phyloP scores from a whole-genome alignment of 2,797 vertebrate genomes.

The Delichon dasypus region DNA sequence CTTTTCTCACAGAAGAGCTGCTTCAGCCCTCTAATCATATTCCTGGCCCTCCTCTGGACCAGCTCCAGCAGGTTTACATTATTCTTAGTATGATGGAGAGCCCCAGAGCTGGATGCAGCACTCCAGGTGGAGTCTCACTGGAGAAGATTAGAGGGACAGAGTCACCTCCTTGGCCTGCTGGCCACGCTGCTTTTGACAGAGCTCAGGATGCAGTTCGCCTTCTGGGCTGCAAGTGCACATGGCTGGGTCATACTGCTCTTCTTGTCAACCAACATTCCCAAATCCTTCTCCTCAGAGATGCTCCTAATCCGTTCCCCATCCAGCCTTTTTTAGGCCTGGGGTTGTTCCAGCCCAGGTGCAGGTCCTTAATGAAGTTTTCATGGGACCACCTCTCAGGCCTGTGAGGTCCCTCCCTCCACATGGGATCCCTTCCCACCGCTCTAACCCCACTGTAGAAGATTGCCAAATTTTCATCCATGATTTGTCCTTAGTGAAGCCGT shows the following conservation, averaged over 20 bases:
- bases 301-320: neutral
- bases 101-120: neutral
- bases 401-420: neutral
- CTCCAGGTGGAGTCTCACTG: neutral
- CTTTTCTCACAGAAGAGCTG: neutral
- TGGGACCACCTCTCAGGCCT: neutral
- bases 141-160: neutral
- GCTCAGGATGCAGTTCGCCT: rapidly evolving
- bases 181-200: rapidly evolving
- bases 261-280: neutral
- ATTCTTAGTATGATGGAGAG: neutral
- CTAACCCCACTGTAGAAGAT: neutral
- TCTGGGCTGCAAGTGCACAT: neutral
- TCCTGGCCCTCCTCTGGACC: neutral
- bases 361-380: neutral
- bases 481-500: neutral
- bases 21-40: neutral
- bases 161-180: neutral
- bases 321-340: neutral
- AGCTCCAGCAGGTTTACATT: neutral
- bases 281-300: neutral
- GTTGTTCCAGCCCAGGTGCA: neutral
- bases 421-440: neutral
- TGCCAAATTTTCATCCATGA: neutral
- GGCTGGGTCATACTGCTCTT: neutral